These are phyloP conservation scores for Bufo gargarizans DNA, from an alignment of 2,113 vertebrate genomes.

Conservation along the genomic window DNA sequence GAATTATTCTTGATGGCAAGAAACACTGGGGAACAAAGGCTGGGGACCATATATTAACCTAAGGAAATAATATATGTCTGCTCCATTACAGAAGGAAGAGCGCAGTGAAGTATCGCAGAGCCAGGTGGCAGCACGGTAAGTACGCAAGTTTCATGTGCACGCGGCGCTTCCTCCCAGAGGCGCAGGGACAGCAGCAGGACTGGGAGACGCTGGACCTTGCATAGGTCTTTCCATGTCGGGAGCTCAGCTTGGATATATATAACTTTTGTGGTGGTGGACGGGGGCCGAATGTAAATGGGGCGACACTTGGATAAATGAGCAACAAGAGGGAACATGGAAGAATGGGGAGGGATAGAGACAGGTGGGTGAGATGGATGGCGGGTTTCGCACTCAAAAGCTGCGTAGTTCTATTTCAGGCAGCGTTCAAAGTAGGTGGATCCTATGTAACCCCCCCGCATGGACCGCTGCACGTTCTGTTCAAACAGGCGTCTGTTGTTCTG, in stretches of 20 bases:
- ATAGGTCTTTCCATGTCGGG: conserved; percentile 44
- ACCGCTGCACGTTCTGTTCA: conserved; percentile 91
- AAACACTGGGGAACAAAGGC: not conserved
- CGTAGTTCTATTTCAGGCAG: conserved; percentile 85
- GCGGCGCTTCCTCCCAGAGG: conserved; percentile 32
- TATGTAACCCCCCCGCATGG: conserved; percentile 88
- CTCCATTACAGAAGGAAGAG: conserved; percentile 9
- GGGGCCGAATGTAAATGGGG: conserved; percentile 1
- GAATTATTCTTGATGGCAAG: not conserved
- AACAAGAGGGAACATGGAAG: not conserved
- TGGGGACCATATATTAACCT: conserved; percentile 33
- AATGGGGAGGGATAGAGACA: conserved; percentile 45
- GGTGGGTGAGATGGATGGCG: conserved; percentile 62
- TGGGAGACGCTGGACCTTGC: conserved; percentile 35
- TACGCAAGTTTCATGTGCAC: conserved; percentile 23
- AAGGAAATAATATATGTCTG: conserved; percentile 10
- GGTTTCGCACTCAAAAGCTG: conserved; percentile 53
- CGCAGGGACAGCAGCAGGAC: conserved; percentile 44
- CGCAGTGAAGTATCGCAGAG: conserved; percentile 31
- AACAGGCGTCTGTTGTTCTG: conserved; percentile 92
- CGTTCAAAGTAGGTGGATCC: conserved; percentile 93
- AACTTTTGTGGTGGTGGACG: not conserved
- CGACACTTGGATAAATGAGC: conserved; percentile 27
- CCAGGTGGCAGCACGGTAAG: conserved; percentile 9
- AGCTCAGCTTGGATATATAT: conserved; percentile 14